phyloP scores from a whole-genome alignment of 1,140 invertebrate species.

The Hyposmocoma kahamanoa region DNA sequence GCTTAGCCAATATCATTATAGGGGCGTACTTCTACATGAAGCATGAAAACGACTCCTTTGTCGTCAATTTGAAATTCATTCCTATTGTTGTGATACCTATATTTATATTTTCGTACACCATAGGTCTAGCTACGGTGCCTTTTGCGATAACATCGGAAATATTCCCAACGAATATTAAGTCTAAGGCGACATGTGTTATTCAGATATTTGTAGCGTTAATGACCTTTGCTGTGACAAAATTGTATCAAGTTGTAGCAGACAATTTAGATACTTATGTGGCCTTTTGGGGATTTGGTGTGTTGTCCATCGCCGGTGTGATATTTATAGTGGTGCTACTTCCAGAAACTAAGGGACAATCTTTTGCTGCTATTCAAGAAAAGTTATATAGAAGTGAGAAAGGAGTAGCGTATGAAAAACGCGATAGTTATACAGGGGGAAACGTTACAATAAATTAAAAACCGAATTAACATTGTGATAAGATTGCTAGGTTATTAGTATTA shows the following conservation, averaged over 20 bases:
- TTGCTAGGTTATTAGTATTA: no score
- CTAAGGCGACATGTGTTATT: conserved; percentile 76
- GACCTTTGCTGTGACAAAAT: conserved; percentile 83
- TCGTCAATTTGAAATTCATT: conserved; percentile 72
- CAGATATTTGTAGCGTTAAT: conserved; percentile 68
- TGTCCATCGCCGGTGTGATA: conserved; percentile 77
- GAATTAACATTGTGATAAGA: conserved; percentile 3
- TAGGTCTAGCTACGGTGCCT: conserved; percentile 83
- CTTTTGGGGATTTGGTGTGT: conserved; percentile 83
- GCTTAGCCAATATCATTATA: conserved; percentile 71
- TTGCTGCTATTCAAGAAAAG: conserved; percentile 72
- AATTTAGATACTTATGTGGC: conserved; percentile 78
- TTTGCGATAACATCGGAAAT: conserved; percentile 83
- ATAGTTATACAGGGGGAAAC: conserved; percentile 29
- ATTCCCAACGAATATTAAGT: conserved; percentile 82
- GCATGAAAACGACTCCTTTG: conserved; percentile 41
- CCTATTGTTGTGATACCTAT: conserved; percentile 79
- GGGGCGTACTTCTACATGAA: conserved; percentile 78
- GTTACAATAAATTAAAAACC: conserved; percentile 37
- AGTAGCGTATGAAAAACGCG: conserved; percentile 47
- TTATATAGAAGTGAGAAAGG: conserved; percentile 52
- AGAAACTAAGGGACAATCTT: conserved; percentile 88
- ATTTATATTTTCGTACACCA: conserved; percentile 81
- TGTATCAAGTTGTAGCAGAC: conserved; percentile 79
- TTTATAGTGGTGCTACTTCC: conserved; percentile 81